These are phyloP conservation scores for Cryptocephalus primarius DNA, from an alignment of 2,888 invertebrate genomes.

Conservation along the genomic window DNA sequence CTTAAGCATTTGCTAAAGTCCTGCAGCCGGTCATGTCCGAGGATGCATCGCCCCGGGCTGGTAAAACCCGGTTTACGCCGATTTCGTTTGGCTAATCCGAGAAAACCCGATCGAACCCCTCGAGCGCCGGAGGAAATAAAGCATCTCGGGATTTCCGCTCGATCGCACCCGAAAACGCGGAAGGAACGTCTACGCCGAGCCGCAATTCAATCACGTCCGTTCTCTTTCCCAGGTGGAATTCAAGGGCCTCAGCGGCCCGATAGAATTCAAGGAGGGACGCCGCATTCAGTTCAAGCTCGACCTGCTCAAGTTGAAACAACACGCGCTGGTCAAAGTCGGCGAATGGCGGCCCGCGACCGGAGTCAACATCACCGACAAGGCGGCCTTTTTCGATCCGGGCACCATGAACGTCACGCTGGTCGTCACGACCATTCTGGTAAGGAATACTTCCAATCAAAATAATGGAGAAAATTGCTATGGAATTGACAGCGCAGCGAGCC, in stretches of 20 bases:
- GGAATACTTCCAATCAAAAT: conserved; percentile 18
- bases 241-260: conserved; percentile 69
- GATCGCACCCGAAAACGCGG: no score
- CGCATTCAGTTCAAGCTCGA: conserved; percentile 66
- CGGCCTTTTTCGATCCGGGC: conserved; percentile 61
- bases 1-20: no score
- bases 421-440: conserved; percentile 65
- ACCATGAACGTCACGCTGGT: conserved; percentile 64
- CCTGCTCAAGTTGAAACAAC: conserved; percentile 60
- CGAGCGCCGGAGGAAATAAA: no score
- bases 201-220: neutral
- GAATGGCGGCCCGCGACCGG: conserved; percentile 60
- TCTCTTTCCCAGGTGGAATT: conserved; percentile 53
- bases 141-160: no score
- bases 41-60: no score
- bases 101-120: no score
- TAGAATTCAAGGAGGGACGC: conserved; percentile 69
- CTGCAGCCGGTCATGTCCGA: no score
- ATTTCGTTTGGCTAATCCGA: no score
- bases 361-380: conserved; percentile 58
- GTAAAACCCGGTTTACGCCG: no score
- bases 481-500: no score
- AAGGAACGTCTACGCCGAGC: no score
- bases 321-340: conserved; percentile 63
- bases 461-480: no score